Evolutionary conservation across 2,888 invertebrate genomes (phyloP).

Genomic region (Synanthedon vespiformis): DNA sequence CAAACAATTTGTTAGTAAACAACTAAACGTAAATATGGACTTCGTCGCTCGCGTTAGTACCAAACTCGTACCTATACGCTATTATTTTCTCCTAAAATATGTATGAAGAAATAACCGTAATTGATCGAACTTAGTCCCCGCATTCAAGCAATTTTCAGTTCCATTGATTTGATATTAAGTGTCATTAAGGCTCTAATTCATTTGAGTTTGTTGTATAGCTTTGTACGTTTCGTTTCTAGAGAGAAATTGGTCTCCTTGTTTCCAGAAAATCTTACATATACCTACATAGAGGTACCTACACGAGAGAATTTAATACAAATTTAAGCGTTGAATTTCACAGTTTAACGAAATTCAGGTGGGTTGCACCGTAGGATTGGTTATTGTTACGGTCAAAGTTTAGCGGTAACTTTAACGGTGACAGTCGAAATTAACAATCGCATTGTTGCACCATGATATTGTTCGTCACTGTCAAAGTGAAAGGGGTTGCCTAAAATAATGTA

Average conservation of each 20-base stretch:
- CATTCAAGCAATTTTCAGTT: background rate
- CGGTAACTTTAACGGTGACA: too few species aligned
- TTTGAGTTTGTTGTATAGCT: background rate
- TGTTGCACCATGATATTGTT: too few species aligned
- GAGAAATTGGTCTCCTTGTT: background rate
- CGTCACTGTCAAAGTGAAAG: too few species aligned
- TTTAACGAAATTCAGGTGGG: background rate
- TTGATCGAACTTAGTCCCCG: constrained; percentile 4
- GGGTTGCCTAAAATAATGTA: too few species aligned
- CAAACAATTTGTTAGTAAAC: background rate
- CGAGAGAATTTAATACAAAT: background rate
- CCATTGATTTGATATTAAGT: constrained; percentile 4
- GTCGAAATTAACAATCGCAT: too few species aligned
- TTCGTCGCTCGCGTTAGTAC: background rate
- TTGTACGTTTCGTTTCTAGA: background rate
- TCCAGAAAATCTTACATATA: background rate
- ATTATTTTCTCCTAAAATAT: constrained; percentile 7
- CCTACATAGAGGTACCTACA: background rate
- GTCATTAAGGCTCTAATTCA: background rate
- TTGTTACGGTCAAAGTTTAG: too few species aligned
- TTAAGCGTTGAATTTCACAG: background rate
- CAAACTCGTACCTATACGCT: background rate
- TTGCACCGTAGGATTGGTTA: too few species aligned
- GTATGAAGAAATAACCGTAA: constrained; percentile 3
- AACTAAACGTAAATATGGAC: background rate